Percentiles rank a stretch among this genome's conserved stretches.
Evolutionary conservation across 2,797 vertebrate species (phyloP).

Genomic region (Antrozous pallidus): DNA sequence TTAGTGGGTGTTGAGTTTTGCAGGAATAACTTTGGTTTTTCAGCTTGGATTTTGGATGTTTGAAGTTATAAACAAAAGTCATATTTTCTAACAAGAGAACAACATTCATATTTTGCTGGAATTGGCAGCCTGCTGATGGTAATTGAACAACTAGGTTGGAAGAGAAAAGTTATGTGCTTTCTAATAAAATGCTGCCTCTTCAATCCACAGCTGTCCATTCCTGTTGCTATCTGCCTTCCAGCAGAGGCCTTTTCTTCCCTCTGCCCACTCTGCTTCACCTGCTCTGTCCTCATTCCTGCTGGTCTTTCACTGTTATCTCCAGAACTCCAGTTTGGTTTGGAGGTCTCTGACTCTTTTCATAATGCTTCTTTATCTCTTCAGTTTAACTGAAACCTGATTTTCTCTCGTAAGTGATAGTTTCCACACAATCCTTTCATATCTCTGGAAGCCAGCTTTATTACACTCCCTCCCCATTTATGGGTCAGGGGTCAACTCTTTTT

Average conservation of each 20-base stretch:
- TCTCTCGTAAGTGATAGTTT: background rate
- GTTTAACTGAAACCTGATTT: background rate
- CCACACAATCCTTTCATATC: background rate
- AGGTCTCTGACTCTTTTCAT: background rate
- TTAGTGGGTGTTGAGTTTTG: constrained; percentile 47
- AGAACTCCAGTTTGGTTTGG: background rate
- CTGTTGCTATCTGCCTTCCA: background rate
- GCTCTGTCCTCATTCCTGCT: background rate
- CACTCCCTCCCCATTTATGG: background rate
- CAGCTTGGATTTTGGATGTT: constrained; percentile 15
- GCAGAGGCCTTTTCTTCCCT: background rate
- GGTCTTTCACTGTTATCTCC: background rate
- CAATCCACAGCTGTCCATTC: background rate
- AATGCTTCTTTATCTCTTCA: background rate
- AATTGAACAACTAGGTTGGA: background rate
- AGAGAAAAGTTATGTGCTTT: background rate
- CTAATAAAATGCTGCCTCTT: background rate
- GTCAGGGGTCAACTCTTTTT: background rate
- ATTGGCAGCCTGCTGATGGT: constrained; percentile 30
- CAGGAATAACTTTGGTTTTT: constrained; percentile 42
- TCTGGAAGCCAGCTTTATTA: background rate
- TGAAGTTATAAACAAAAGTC: constrained; percentile 42
- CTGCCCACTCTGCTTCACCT: background rate
- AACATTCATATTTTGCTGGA: constrained; percentile 29
- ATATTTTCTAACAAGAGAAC: constrained; percentile 28